Evolutionary conservation across 2,113 vertebrate genomes (phyloP).

Genomic region (Suricata suricatta): DNA sequence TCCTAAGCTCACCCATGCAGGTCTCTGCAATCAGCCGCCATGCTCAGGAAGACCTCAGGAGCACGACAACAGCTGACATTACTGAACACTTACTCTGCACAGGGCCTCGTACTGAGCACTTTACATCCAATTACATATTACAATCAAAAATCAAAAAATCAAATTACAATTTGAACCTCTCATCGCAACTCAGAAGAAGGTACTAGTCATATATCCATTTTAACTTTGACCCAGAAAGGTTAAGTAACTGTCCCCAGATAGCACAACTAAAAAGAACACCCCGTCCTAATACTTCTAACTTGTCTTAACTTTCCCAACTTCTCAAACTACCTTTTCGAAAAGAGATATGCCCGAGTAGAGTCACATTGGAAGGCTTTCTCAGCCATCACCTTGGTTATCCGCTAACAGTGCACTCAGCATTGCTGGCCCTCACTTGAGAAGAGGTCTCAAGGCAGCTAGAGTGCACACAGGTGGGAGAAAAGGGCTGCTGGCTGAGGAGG

Average conservation of each 20-base stretch:
- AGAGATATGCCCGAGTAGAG: not conserved
- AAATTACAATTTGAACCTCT: not conserved
- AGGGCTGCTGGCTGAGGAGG: not conserved
- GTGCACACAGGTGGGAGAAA: not conserved
- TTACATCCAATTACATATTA: not conserved
- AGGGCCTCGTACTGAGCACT: not conserved
- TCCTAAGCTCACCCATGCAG: not conserved
- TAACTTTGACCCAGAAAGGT: not conserved
- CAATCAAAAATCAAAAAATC: too few species aligned
- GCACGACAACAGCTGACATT: not conserved
- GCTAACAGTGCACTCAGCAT: not conserved
- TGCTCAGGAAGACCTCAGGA: not conserved
- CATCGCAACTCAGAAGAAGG: not conserved
- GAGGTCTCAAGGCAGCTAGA: not conserved
- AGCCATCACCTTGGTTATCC: not conserved
- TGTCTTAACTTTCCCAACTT: not conserved
- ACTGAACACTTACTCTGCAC: not conserved
- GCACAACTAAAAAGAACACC: not conserved
- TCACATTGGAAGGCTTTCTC: not conserved
- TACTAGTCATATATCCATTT: not conserved
- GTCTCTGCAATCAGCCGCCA: accelerated
- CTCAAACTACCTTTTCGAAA: not conserved
- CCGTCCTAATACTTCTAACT: not conserved
- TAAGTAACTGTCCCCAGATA: not conserved
- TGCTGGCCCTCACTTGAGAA: not conserved